Evolutionary conservation across 1,140 invertebrate species (phyloP), one percentile per base, ranked within the genome.

Genomic region (Bursaphelenchus mucronatus): DNA sequence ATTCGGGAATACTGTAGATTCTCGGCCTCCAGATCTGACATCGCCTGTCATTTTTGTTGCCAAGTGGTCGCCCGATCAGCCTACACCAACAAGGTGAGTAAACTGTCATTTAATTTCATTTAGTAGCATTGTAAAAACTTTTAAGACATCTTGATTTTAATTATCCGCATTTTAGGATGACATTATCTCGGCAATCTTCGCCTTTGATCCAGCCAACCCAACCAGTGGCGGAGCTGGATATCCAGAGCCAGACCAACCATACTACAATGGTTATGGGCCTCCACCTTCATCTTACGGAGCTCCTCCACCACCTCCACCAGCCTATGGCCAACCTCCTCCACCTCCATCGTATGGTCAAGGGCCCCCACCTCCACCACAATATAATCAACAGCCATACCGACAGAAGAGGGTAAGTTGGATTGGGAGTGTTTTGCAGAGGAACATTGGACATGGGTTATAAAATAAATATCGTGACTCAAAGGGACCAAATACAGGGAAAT

Each of bases 1-100:
- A 64, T 44, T 11, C 63, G 63, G 15, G 53, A 64, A 61, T 64
- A 63, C 55, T 64, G 63, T 40, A 52, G 63, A 40, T 64, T 61
- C 30, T 11, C 59, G 15, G 63, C 63, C 17, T 21, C 63, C 7
- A 41, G 53, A 30, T 61, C 17, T 17, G 39, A 15, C 21, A 52
- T 61, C 17, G 40, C 53, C 13, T 64, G 63, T 15, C 45, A 61
- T 13, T 58, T 44, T 40, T 64, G 63, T 43, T 64, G 63, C 41
- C 11, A 19, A 17, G 55, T 64, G n/a, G 63, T 52, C 44, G 63
- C 63, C 17, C 63, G 63, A 40, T 15, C 44, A 39, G 63, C 63
- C 10, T 63, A 64, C 51, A 64, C 63, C 15, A 64, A 52, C 55
- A 52, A 52, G 15, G 63, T 64, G 52, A 64, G 52, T 64, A 1